Evolutionary conservation across 1,140 invertebrate genomes (phyloP).

Genomic region (Tetragonula clypearis): DNA sequence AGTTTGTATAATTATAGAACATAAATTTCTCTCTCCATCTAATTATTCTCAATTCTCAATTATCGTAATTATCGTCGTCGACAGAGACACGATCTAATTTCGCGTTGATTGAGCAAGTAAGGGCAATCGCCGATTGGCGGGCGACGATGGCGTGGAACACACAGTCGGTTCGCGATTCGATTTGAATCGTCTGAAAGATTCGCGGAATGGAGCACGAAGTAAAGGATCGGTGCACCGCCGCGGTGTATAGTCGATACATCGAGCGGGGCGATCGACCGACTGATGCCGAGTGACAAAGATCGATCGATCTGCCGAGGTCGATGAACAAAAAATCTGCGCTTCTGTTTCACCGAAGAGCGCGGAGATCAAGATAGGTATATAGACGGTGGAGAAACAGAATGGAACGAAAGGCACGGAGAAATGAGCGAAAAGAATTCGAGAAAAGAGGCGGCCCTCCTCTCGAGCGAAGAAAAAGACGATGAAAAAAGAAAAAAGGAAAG

Average conservation of each 20-base stretch:
- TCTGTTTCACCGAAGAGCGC: slow-evolving; percentile 61
- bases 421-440: slow-evolving; percentile 35
- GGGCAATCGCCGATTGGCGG: background rate
- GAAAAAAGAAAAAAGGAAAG: no score
- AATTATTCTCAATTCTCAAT: background rate
- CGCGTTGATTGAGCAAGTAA: background rate
- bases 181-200: background rate
- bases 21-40: background rate
- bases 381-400: background rate
- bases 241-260: slow-evolving; percentile 3
- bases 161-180: background rate
- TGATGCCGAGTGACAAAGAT: slow-evolving; percentile 44
- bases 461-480: background rate
- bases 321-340: slow-evolving; percentile 63
- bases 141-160: background rate
- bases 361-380: slow-evolving; percentile 44
- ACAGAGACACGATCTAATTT: background rate
- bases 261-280: slow-evolving; percentile 43
- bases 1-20: background rate
- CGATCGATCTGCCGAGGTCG: slow-evolving; percentile 71
- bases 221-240: slow-evolving; percentile 3
- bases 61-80: background rate
- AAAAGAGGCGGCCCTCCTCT: background rate
- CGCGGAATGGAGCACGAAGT: background rate
- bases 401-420: slow-evolving; percentile 28